Evolutionary conservation across 1,140 invertebrate genomes (phyloP).

Genomic region (Meloidogyne floridensis): DNA sequence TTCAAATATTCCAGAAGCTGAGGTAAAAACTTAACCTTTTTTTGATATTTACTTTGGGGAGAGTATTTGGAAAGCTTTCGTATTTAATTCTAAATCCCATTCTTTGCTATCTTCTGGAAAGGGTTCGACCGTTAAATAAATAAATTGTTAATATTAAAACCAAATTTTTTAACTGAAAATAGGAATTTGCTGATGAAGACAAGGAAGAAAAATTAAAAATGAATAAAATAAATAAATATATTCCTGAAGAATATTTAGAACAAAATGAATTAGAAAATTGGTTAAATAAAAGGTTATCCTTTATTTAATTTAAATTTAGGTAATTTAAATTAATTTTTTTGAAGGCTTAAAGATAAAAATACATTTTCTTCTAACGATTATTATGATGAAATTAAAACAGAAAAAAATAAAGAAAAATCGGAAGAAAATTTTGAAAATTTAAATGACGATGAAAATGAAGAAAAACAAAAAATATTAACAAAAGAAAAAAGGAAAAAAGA

Average conservation of each 20-base stretch:
- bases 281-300: constrained; percentile 1
- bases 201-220: background rate
- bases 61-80: too few relatives aligned
- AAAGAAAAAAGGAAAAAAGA: background rate
- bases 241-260: constrained; percentile 3
- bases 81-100: too few relatives aligned
- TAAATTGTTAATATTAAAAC: too few relatives aligned
- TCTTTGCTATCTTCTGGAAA: too few relatives aligned
- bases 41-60: too few relatives aligned
- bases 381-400: constrained; percentile 6
- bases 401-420: constrained; percentile 7
- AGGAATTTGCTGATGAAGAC: constrained; percentile 6
- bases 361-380: background rate
- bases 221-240: background rate
- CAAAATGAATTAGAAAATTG: background rate
- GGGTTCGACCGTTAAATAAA: too few relatives aligned
- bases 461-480: background rate
- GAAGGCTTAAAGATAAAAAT: constrained; percentile 1
- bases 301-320: background rate
- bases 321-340: background rate
- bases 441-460: background rate
- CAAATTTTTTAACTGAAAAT: too few relatives aligned
- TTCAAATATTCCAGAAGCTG: constrained; percentile 4
- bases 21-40: background rate
- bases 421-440: background rate